These are phyloP conservation scores for Forpus xanthops DNA, from an alignment of 2,797 vertebrate species.

Conservation along the genomic window DNA sequence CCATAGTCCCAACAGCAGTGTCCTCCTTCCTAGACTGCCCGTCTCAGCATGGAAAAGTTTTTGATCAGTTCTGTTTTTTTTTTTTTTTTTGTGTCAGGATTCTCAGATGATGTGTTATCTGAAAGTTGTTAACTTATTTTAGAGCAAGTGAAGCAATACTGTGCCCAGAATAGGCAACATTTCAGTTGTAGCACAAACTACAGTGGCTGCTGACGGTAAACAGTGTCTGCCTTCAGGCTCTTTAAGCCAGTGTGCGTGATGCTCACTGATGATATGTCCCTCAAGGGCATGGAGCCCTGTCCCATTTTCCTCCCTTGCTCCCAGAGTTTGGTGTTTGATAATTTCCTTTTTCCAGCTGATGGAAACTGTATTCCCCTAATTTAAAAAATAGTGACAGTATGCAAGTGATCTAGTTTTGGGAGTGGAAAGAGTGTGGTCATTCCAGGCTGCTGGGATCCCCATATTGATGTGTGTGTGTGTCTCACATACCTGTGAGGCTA, in stretches of 20 bases:
- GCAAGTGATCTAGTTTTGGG: not conserved
- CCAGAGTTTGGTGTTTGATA: not conserved
- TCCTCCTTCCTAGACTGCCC: not conserved
- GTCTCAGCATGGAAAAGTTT: not conserved
- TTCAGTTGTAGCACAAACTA: not conserved
- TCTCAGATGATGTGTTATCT: not conserved
- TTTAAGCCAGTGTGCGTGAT: rapidly evolving
- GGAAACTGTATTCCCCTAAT: not conserved
- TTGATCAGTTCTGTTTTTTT: not conserved
- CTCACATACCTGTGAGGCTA: not conserved
- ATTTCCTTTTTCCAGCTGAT: not conserved
- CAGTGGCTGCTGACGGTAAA: rapidly evolving
- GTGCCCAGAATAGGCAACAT: not conserved
- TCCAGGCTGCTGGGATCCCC: not conserved
- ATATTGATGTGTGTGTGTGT: not conserved
- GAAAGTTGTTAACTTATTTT: not conserved
- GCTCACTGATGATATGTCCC: not conserved
- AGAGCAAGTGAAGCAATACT: not conserved
- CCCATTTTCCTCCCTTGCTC: not conserved
- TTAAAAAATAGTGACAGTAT: not conserved
- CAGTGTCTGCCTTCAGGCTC: not conserved
- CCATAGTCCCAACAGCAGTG: not conserved
- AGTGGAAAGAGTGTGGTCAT: not conserved
- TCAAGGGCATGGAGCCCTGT: not conserved
- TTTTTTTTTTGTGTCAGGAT: not conserved